phyloP scores from a whole-genome alignment of 1,140 invertebrate genomes.

The Drosophila tani region DNA sequence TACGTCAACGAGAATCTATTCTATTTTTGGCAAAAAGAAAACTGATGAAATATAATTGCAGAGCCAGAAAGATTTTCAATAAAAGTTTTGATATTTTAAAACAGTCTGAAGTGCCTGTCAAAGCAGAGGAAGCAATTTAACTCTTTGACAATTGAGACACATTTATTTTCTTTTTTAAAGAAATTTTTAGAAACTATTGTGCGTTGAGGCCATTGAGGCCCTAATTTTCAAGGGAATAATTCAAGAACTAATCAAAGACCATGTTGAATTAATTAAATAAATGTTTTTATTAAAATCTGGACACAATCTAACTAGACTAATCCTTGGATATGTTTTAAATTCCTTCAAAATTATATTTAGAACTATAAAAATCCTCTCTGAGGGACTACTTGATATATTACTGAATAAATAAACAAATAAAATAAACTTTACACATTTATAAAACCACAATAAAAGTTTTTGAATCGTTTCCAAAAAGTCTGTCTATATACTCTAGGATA shows the following conservation, averaged over 20 bases:
- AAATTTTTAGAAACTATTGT: too few species aligned
- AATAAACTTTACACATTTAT: not conserved
- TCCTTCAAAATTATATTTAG: not conserved
- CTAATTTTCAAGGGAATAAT: too few species aligned
- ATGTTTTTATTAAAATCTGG: not conserved
- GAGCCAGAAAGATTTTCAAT: constrained; percentile 8
- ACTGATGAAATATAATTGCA: not conserved
- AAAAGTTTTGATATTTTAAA: not conserved
- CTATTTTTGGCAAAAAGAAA: constrained; percentile 19
- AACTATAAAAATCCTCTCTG: not conserved
- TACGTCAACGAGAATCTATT: constrained; percentile 19
- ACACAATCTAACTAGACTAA: not conserved
- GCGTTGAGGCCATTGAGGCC: too few species aligned
- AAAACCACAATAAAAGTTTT: not conserved
- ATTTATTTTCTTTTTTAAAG: not conserved
- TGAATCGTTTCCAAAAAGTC: constrained; percentile 6
- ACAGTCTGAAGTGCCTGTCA: constrained; percentile 32
- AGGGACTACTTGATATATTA: too few species aligned
- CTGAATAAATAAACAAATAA: not conserved
- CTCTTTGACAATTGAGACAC: constrained; percentile 18
- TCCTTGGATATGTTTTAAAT: not conserved
- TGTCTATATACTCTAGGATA: not conserved
- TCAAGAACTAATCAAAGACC: not conserved
- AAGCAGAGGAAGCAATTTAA: constrained; percentile 26
- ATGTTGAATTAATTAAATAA: not conserved